phyloP scores from a whole-genome alignment of 1,140 invertebrate genomes.

The Trichonephila clavipes region DNA sequence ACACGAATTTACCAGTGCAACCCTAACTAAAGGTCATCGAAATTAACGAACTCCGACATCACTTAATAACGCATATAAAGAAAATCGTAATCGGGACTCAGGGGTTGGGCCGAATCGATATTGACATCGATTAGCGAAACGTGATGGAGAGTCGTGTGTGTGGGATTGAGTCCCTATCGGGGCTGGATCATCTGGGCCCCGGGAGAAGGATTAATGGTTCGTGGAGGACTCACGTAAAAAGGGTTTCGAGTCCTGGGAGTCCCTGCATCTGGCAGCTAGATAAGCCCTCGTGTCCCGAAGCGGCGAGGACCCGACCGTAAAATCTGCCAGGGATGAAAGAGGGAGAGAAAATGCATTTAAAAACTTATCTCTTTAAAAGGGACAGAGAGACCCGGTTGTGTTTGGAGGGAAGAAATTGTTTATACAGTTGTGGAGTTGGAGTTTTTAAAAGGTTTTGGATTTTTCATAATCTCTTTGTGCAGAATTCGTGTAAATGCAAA shows the following conservation, averaged over 20 bases:
- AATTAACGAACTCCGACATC: too few relatives aligned
- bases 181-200: neutral
- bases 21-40: too few relatives aligned
- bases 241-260: neutral
- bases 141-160: neutral
- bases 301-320: neutral
- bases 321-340: neutral
- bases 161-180: neutral
- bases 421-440: neutral
- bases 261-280: slow-evolving; percentile 3
- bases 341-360: neutral
- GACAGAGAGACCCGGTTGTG: neutral
- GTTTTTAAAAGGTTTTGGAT: neutral
- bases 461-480: too few relatives aligned
- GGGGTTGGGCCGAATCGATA: neutral
- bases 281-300: neutral
- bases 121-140: slow-evolving; percentile 8
- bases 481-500: too few relatives aligned
- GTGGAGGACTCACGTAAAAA: slow-evolving; percentile 14
- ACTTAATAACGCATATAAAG: neutral
- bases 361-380: neutral
- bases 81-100: neutral
- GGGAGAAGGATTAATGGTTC: slow-evolving; percentile 40
- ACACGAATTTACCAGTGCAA: too few relatives aligned
- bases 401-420: neutral